Evolutionary conservation across 2,888 invertebrate species (phyloP).

Genomic region (Rhopalosiphum nymphaeae): DNA sequence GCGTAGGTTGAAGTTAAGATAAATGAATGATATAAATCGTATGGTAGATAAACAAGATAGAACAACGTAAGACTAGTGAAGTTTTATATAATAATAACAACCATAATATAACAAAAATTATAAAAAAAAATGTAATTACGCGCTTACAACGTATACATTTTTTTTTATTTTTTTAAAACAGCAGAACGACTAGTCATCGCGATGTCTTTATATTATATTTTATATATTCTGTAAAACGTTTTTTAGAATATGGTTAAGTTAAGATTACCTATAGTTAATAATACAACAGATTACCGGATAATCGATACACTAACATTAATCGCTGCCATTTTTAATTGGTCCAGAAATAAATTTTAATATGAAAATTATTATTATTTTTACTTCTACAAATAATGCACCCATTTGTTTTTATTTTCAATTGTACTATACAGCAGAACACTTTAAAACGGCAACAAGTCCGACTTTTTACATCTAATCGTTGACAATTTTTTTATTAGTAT

Average conservation of each 20-base stretch:
- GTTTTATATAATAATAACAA: neutral
- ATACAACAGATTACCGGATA: neutral
- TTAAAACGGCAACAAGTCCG: neutral
- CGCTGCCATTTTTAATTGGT: neutral
- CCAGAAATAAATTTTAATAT: neutral
- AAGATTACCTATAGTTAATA: neutral
- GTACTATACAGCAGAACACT: neutral
- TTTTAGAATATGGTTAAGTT: neutral
- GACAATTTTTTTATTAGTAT: neutral
- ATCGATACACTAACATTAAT: neutral
- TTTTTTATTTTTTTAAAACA: neutral
- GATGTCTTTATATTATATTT: neutral
- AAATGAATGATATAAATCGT: neutral
- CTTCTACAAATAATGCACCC: neutral
- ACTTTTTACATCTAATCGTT: neutral
- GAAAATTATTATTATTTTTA: neutral
- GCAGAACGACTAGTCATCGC: neutral
- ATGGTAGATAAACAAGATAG: neutral
- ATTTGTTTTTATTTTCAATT: neutral
- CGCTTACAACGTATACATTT: neutral
- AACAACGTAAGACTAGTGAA: neutral
- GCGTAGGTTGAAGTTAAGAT: neutral
- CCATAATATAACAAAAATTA: neutral
- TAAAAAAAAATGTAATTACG: neutral
- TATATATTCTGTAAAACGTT: neutral